These are phyloP conservation scores for Ostrea edulis DNA, from an alignment of 1,140 invertebrate species.

Conservation along the genomic window DNA sequence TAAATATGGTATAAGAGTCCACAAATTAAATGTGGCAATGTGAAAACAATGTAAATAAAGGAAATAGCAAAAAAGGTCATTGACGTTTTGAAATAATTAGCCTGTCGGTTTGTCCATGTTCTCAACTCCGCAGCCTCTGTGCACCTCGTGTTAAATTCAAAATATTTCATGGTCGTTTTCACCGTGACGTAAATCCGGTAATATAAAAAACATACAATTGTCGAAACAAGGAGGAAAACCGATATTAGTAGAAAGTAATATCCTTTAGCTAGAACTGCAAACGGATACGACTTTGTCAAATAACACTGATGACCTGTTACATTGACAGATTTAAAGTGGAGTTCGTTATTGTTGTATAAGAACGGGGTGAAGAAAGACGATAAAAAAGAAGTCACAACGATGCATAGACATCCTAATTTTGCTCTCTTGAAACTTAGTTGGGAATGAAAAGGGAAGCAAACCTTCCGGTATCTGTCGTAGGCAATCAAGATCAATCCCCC, in stretches of 20 bases:
- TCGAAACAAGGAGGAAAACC: conserved; percentile 21
- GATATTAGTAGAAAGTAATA: conserved; percentile 46
- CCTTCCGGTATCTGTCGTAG: conserved; percentile 47
- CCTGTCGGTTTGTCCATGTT: neutral
- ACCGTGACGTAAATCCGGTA: conserved; percentile 41
- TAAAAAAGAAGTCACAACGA: neutral
- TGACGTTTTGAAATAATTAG: conserved; percentile 34
- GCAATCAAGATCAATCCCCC: conserved; percentile 46
- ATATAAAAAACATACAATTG: conserved; percentile 18
- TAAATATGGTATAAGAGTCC: conserved; percentile 37
- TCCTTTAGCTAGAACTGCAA: conserved; percentile 2
- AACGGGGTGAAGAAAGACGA: conserved; percentile 23
- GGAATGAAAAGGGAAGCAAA: conserved; percentile 43
- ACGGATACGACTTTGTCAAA: conserved; percentile 14
- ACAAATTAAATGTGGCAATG: conserved; percentile 28
- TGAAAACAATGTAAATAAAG: conserved; percentile 34
- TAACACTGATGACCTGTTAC: conserved; percentile 28
- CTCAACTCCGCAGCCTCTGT: neutral
- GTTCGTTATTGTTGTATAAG: conserved; percentile 32
- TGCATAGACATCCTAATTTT: conserved; percentile 13
- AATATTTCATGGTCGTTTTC: conserved; percentile 29
- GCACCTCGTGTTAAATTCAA: neutral
- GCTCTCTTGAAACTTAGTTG: conserved; percentile 36
- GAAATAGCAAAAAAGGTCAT: conserved; percentile 47
- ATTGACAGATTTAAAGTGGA: neutral